These are phyloP conservation scores for Cichlasoma orientale DNA, from an alignment of 2,797 vertebrate species.

Conservation along the genomic window DNA sequence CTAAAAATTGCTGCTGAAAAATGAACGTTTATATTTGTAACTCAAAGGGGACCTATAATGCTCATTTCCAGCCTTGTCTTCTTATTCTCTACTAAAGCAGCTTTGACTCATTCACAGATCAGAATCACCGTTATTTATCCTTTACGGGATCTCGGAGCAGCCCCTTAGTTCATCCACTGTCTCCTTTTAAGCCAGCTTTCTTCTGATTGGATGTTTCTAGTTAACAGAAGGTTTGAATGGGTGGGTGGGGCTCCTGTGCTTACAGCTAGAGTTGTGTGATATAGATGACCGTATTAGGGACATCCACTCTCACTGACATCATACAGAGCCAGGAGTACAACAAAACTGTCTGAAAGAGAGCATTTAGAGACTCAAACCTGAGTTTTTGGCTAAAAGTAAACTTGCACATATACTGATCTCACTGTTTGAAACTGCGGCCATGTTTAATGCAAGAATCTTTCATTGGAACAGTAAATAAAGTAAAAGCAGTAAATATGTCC, in stretches of 20 bases:
- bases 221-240: background rate
- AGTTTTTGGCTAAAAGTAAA: background rate
- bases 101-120: background rate
- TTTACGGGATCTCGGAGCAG: background rate
- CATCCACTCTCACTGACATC: background rate
- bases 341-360: background rate
- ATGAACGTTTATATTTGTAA: background rate
- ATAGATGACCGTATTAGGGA: background rate
- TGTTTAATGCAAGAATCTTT: no score
- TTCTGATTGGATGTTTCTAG: no score
- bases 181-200: background rate
- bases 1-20: background rate
- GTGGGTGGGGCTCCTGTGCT: background rate
- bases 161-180: background rate
- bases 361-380: background rate
- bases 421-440: no score
- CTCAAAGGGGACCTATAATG: background rate
- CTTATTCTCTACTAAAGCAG: background rate
- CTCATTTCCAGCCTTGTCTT: background rate
- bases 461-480: no score
- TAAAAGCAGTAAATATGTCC: no score
- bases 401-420: fast-evolving
- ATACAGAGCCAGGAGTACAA: background rate
- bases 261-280: background rate
- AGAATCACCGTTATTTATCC: background rate